Conservation (phyloP, 2,888 invertebrate genomes). For the Conus canariensis region DNA sequence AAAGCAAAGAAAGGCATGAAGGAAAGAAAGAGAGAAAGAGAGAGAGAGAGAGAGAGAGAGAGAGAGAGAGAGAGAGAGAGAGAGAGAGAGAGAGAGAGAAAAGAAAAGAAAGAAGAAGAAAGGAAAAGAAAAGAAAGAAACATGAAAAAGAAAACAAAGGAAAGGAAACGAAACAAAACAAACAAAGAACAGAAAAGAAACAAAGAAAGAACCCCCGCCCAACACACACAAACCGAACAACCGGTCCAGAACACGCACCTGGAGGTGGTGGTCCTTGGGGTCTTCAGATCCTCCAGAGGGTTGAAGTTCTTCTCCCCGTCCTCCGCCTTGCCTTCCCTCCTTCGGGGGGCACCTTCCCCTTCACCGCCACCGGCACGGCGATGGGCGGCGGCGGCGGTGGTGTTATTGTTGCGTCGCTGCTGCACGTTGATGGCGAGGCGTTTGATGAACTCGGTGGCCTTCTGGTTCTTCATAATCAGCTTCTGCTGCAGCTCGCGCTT, state of each 20-base stretch:
- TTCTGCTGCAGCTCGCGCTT: slow-evolving; percentile 68
- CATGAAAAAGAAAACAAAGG: neutral
- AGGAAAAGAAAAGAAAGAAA: neutral
- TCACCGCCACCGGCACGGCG: neutral
- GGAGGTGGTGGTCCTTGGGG: slow-evolving; percentile 34
- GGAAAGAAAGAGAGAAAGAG: neutral
- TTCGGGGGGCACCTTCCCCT: neutral
- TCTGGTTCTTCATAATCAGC: slow-evolving; percentile 68
- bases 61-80: neutral
- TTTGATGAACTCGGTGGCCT: slow-evolving; percentile 66
- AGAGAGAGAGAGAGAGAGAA: neutral
- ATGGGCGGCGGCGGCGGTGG: neutral
- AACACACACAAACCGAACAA: too few relatives aligned
- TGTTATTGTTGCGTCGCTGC: slow-evolving; percentile 16
- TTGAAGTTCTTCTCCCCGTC: slow-evolving; percentile 39
- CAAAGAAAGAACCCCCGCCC: too few relatives aligned
- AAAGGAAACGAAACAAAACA: neutral
- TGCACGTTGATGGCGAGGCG: slow-evolving; percentile 64
- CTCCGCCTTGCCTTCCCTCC: neutral
- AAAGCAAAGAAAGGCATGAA: too few relatives aligned
- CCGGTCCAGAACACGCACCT: neutral
- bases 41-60: neutral
- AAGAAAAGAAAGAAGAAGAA: neutral
- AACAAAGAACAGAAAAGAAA: neutral
- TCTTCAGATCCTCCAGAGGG: slow-evolving; percentile 44